These are phyloP conservation scores for Poecilia latipinna DNA, from an alignment of 2,113 vertebrate genomes.

Conservation along the genomic window DNA sequence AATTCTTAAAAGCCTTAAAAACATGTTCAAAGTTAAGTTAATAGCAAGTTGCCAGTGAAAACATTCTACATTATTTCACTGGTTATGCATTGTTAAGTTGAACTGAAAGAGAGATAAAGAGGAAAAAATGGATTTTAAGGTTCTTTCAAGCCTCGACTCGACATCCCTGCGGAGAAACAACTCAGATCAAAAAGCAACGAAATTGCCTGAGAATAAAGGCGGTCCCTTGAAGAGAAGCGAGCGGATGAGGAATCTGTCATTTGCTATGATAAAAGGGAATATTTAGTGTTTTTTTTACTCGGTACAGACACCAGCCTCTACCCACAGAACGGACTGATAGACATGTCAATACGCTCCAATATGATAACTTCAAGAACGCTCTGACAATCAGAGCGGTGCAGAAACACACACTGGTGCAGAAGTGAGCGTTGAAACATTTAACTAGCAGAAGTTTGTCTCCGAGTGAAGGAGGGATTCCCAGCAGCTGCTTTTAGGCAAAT, in stretches of 20 bases:
- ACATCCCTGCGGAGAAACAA: slow-evolving; percentile 43
- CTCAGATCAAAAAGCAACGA: slow-evolving; percentile 57
- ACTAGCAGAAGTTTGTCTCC: slow-evolving; percentile 8
- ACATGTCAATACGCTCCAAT: slow-evolving; percentile 16
- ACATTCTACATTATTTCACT: neutral
- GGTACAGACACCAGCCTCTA: slow-evolving; percentile 19
- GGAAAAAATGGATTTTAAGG: slow-evolving; percentile 56
- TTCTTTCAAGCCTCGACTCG: slow-evolving; percentile 43
- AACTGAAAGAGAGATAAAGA: slow-evolving; percentile 26
- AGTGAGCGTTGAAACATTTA: neutral
- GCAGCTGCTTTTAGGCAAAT: slow-evolving; percentile 30
- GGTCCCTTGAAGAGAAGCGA: slow-evolving; percentile 60
- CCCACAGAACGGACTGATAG: neutral
- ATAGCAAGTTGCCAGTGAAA: neutral
- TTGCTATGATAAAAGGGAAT: slow-evolving; percentile 73
- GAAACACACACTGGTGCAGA: neutral
- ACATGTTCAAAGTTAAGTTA: too few relatives aligned
- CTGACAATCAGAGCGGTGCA: slow-evolving; percentile 1
- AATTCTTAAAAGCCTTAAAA: too few relatives aligned
- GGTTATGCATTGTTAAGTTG: slow-evolving; percentile 28
- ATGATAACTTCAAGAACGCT: neutral
- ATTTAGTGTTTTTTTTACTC: slow-evolving; percentile 62
- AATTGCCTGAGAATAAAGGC: slow-evolving; percentile 63
- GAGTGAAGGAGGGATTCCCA: slow-evolving; percentile 27
- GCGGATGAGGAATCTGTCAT: slow-evolving; percentile 65